These are phyloP conservation scores for Diuraphis noxia DNA, from an alignment of 1,140 invertebrate species.

Conservation along the genomic window DNA sequence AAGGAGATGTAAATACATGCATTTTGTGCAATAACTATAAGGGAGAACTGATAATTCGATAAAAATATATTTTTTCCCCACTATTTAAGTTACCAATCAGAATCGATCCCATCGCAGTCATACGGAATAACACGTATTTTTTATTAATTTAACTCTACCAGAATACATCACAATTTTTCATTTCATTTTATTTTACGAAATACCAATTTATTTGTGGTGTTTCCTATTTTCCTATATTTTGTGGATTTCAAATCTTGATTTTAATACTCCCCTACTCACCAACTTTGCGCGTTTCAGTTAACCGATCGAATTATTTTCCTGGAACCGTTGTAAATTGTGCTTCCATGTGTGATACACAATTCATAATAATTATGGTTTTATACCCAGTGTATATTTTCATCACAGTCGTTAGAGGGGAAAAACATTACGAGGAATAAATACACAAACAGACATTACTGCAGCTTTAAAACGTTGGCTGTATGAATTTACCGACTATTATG, in stretches of 20 bases:
- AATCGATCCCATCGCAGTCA: too few relatives aligned
- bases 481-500: conserved; percentile 31
- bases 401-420: conserved; percentile 15
- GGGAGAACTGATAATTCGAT: neutral
- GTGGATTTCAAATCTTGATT: neutral
- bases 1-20: too few relatives aligned
- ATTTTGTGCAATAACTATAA: too few relatives aligned
- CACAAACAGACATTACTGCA: conserved; percentile 22
- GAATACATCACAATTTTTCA: neutral
- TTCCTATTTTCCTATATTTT: neutral
- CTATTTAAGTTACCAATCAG: neutral
- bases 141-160: neutral
- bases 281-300: neutral
- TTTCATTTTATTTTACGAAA: neutral
- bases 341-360: neutral
- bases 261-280: neutral
- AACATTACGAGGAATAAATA: conserved; percentile 22
- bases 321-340: too few relatives aligned
- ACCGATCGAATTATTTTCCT: neutral
- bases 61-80: neutral
- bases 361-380: conserved; percentile 33
- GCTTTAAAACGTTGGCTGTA: neutral
- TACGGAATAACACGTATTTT: too few relatives aligned
- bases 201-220: neutral
- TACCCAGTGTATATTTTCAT: conserved; percentile 15